Evolutionary conservation across 2,888 invertebrate genomes (phyloP).

Genomic region (Cerastoderma edule): DNA sequence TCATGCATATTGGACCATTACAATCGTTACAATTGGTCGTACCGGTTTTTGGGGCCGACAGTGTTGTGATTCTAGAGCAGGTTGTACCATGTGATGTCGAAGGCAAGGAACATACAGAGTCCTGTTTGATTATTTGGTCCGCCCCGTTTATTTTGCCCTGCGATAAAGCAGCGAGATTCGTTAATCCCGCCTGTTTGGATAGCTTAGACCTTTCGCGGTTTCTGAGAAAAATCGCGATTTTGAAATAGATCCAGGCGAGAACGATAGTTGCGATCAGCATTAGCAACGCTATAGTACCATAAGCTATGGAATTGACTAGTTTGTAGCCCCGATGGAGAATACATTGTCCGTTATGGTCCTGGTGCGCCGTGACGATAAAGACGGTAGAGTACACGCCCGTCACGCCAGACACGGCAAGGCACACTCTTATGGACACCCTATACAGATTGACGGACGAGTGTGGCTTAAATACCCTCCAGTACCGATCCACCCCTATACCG

Average conservation of each 20-base stretch:
- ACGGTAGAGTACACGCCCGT: background rate
- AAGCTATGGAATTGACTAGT: background rate
- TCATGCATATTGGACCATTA: too few species aligned
- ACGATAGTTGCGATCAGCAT: background rate
- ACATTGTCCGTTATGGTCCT: background rate
- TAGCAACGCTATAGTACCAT: background rate
- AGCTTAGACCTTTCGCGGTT: too few species aligned
- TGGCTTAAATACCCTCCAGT: constrained; percentile 4
- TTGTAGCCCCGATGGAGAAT: background rate
- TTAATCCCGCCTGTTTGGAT: too few species aligned
- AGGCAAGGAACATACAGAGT: too few species aligned
- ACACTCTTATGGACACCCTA: background rate
- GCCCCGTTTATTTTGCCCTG: too few species aligned
- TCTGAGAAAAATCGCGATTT: background rate
- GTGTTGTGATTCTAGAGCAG: too few species aligned
- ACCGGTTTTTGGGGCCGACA: too few species aligned
- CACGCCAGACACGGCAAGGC: background rate
- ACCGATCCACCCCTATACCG: background rate
- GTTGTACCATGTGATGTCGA: too few species aligned
- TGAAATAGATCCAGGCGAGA: background rate
- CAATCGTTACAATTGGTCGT: too few species aligned
- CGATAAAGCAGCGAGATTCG: too few species aligned
- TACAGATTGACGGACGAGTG: background rate
- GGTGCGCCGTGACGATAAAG: background rate
- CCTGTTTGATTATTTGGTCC: too few species aligned